A percentile compares a stretch with the other conserved stretches of the same genome.
These are phyloP conservation scores for Synergus japonicus DNA, from an alignment of 2,888 invertebrate genomes.

Conservation along the genomic window DNA sequence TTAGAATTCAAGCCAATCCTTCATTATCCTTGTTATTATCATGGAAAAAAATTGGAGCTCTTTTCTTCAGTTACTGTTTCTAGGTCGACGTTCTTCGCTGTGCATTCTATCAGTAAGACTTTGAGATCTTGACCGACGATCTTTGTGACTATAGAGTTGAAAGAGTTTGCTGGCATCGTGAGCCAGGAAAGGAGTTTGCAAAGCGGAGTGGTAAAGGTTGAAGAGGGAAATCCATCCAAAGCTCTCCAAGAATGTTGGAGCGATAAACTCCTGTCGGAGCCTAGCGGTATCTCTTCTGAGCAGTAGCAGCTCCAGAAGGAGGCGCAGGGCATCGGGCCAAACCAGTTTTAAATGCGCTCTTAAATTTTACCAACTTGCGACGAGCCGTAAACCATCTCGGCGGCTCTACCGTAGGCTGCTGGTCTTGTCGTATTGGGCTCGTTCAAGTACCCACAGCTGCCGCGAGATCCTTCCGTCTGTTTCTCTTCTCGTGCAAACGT, in stretches of 20 bases:
- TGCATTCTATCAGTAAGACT: neutral
- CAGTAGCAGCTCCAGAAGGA: constrained; percentile 70
- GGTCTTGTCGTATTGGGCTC: constrained; percentile 68
- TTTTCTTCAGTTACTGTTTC: neutral
- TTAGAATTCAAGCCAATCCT: neutral
- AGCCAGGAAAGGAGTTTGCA: constrained; percentile 50
- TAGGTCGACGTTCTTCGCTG: neutral
- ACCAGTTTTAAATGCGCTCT: constrained; percentile 77
- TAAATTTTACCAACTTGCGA: constrained; percentile 76
- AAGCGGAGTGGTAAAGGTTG: constrained; percentile 57
- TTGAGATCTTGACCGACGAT: constrained; percentile 63
- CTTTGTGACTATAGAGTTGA: constrained; percentile 58
- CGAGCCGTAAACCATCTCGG: constrained; percentile 76
- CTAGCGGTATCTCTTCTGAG: constrained; percentile 71
- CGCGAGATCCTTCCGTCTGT: constrained; percentile 59
- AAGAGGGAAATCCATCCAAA: constrained; percentile 74
- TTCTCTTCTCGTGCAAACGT: constrained; percentile 48
- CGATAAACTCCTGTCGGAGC: constrained; percentile 76
- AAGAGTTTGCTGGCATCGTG: constrained; percentile 32
- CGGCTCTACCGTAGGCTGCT: constrained; percentile 71
- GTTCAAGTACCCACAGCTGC: constrained; percentile 68
- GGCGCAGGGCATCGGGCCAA: constrained; percentile 76
- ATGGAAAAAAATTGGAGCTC: neutral
- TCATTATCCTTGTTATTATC: neutral
- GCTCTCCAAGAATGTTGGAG: constrained; percentile 75